A percentile compares a stretch with the other conserved stretches of the same genome.
Evolutionary conservation across 92 coral and sea anemone species (phyloP).

Genomic region (Scolanthus callimorphus): DNA sequence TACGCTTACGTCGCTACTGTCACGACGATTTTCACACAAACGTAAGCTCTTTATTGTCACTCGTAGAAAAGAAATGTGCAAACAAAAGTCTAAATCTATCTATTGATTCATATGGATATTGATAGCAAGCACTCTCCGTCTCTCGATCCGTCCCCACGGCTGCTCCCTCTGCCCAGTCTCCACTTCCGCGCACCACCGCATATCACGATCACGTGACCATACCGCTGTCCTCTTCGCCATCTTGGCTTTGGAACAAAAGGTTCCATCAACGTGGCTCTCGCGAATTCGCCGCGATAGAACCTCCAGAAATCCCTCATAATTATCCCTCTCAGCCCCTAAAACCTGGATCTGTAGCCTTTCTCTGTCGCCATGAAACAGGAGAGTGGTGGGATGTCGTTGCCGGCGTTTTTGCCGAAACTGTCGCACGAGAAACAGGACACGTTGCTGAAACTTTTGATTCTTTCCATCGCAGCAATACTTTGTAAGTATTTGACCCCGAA

Average conservation of each 20-base stretch:
- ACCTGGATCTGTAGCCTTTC: slow-evolving; percentile 6
- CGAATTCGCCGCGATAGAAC: slow-evolving; percentile 52
- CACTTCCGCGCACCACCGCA: too few species aligned
- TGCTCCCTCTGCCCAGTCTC: too few species aligned
- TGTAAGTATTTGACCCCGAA: too few species aligned
- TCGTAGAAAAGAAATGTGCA: too few species aligned
- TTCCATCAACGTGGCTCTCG: slow-evolving; percentile 83
- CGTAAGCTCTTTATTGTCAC: too few species aligned
- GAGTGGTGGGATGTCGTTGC: slow-evolving; percentile 77
- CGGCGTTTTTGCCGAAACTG: slow-evolving; percentile 80
- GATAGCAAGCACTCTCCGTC: too few species aligned
- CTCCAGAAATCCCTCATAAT: slow-evolving; percentile 14
- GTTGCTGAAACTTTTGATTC: slow-evolving; percentile 82
- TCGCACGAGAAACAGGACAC: slow-evolving; percentile 98
- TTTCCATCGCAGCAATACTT: slow-evolving; percentile 85
- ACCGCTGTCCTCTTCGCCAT: slow-evolving; percentile 81
- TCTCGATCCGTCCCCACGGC: too few species aligned
- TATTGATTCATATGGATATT: too few species aligned
- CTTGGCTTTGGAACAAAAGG: slow-evolving; percentile 78
- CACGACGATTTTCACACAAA: too few species aligned
- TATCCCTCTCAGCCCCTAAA: slow-evolving; percentile 14
- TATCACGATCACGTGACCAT: slow-evolving; percentile 81
- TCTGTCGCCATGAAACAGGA: slow-evolving; percentile 73
- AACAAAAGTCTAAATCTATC: too few species aligned
- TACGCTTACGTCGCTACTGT: too few species aligned